Conservation (phyloP, 2,113 vertebrate species). For the Sinocyclocheilus grahami region DNA sequence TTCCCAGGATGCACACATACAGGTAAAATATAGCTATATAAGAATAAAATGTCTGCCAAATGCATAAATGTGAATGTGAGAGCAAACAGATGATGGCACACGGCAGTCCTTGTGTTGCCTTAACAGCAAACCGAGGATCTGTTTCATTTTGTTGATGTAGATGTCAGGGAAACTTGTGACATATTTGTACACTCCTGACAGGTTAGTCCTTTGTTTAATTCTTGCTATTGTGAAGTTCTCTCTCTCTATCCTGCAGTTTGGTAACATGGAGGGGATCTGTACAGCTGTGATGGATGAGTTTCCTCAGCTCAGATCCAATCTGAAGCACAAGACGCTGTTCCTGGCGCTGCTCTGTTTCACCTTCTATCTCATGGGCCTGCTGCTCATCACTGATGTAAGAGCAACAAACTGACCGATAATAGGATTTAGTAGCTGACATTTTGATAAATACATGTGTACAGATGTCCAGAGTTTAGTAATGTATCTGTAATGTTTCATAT, state of each 20-base stretch:
- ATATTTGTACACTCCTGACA: conserved; percentile 1
- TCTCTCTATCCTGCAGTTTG: conserved; percentile 71
- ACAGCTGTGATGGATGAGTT: conserved; percentile 81
- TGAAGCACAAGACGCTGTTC: conserved; percentile 76
- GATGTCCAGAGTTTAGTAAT: background rate
- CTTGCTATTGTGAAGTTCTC: background rate
- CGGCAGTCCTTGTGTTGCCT: background rate
- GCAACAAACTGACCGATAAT: background rate
- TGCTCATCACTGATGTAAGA: conserved; percentile 78
- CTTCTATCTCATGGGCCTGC: conserved; percentile 80
- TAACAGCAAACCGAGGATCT: background rate
- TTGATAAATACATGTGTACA: background rate
- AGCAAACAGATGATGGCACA: conserved; percentile 7
- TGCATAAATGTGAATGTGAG: background rate
- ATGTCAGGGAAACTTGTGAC: conserved; percentile 1
- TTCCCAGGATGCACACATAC: background rate
- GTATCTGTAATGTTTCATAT: background rate
- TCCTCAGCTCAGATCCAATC: conserved; percentile 72
- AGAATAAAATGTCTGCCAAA: background rate
- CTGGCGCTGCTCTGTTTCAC: conserved; percentile 74
- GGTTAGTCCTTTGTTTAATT: background rate
- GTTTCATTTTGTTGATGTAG: background rate
- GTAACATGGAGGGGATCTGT: conserved; percentile 85
- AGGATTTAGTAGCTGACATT: background rate
- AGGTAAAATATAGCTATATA: background rate